Evolutionary conservation across 2,888 invertebrate species (phyloP).

Genomic region (Metacarcinus magister): DNA sequence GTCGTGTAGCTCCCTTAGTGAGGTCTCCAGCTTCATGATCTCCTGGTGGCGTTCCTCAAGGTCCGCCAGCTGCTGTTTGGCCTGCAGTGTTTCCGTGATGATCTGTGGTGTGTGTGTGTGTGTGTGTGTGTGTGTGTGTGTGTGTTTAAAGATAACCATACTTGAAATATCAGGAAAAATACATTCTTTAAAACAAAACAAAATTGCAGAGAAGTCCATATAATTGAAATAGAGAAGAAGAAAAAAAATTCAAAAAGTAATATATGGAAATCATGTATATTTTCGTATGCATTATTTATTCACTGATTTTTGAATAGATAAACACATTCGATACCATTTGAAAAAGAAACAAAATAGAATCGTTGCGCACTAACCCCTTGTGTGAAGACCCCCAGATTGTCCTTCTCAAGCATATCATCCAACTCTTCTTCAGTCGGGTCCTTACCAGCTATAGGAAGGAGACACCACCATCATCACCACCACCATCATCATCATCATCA

Average conservation of each 20-base stretch:
- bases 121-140: neutral
- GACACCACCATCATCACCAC: too few relatives aligned
- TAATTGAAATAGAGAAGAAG: neutral
- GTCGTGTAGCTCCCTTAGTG: conserved; percentile 99
- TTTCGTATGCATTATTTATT: too few relatives aligned
- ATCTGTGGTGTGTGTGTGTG: conserved; percentile 88
- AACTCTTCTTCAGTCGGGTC: conserved; percentile 99
- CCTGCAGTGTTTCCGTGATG: conserved; percentile 99
- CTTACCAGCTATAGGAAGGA: conserved; percentile 90
- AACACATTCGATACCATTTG: too few relatives aligned
- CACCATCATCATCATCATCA: too few relatives aligned
- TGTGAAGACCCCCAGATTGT: conserved; percentile 98
- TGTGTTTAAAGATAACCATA: too few relatives aligned
- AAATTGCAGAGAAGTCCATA: neutral
- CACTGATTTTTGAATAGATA: too few relatives aligned
- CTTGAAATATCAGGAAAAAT: too few relatives aligned
- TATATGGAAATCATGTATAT: too few relatives aligned
- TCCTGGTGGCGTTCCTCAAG: conserved; percentile 99
- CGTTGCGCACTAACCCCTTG: conserved; percentile 91
- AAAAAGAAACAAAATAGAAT: neutral
- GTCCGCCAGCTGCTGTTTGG: conserved; percentile 99
- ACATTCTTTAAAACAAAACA: neutral
- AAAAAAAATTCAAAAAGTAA: neutral
- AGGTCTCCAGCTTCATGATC: conserved; percentile 99
- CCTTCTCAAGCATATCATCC: conserved; percentile 99